phyloP scores from a whole-genome alignment of 2,888 invertebrate species.

The Dasypogon diadema region DNA sequence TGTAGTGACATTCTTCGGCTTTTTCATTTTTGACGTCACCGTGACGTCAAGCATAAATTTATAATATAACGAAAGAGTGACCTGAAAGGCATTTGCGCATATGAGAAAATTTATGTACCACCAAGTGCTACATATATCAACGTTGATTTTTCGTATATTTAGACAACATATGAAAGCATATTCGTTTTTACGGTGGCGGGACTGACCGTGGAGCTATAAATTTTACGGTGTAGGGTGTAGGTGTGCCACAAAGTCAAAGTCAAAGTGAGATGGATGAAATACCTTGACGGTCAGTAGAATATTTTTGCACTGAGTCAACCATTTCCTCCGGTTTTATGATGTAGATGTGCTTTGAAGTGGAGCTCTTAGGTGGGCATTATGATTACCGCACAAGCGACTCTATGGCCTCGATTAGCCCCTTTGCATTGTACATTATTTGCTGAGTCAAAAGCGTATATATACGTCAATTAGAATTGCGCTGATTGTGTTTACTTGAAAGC shows the following conservation, averaged over 20 bases:
- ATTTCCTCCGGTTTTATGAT: background rate
- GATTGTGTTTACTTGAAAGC: background rate
- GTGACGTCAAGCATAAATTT: conserved; percentile 21
- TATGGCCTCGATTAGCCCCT: background rate
- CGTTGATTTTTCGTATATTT: background rate
- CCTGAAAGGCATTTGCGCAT: background rate
- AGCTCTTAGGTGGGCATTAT: background rate
- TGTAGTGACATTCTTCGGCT: background rate
- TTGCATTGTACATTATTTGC: background rate
- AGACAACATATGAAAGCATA: background rate
- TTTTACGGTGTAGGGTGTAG: background rate
- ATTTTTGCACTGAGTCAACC: background rate
- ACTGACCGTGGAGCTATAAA: background rate
- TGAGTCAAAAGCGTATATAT: no score
- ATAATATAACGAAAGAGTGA: background rate
- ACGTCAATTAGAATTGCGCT: background rate
- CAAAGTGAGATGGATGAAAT: background rate
- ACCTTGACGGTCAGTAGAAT: background rate
- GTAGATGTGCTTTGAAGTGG: background rate
- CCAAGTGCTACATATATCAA: background rate
- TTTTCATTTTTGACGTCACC: conserved; percentile 6
- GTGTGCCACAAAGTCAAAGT: background rate
- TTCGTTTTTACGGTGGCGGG: background rate
- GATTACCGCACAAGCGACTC: background rate
- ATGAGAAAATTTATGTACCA: conserved; percentile 9